Evolutionary conservation across 2,888 invertebrate species (phyloP), one percentile per base, ranked within the genome.

Genomic region (Dasypogon diadema): DNA sequence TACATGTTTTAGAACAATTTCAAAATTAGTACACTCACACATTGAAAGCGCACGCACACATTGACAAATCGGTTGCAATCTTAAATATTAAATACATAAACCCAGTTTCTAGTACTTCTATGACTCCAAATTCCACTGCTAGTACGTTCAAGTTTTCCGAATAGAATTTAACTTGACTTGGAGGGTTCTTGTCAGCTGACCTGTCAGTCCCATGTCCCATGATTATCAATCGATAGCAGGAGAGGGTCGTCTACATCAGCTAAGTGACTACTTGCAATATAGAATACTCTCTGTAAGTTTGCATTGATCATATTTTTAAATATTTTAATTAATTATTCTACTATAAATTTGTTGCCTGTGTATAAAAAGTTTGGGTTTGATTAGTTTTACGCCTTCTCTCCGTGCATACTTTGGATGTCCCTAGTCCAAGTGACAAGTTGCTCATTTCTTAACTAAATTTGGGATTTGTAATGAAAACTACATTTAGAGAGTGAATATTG

Each of bases 141-240:
- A n/a, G n/a, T n/a, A n/a, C n/a, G n/a, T n/a, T n/a, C n/a, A n/a
- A n/a, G n/a, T 30, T 30, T 30, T 42, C 42, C 51, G 21, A 51
- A 51, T 21, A 21, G 16, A 51, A 16, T 1, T 4, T 16, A 51
- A 51, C 6, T 51, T 51, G 21, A 51, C 6, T 2, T 8, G n/a
- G n/a, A n/a, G n/a, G n/a, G n/a, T 26, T 26, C 14, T 26, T 70
- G 70, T 70, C 70, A 70, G 70, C 70, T 70, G 70, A 70, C 70
- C 70, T 70, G 68, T 51, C 68, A 70, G 70, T 70, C 70, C 54
- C 54, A 70, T 70, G 70, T 70, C 70, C 54, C 54, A 70, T 70
- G 70, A 70, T 70, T 68, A 68, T 68, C 68, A 70, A 12, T 12
- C 8, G 54, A 30, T 34, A 24, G 30, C 34, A 54, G 24, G 16